These are phyloP conservation scores for Hypomesus transpacificus DNA, from an alignment of 2,113 vertebrate genomes.

Conservation along the genomic window DNA sequence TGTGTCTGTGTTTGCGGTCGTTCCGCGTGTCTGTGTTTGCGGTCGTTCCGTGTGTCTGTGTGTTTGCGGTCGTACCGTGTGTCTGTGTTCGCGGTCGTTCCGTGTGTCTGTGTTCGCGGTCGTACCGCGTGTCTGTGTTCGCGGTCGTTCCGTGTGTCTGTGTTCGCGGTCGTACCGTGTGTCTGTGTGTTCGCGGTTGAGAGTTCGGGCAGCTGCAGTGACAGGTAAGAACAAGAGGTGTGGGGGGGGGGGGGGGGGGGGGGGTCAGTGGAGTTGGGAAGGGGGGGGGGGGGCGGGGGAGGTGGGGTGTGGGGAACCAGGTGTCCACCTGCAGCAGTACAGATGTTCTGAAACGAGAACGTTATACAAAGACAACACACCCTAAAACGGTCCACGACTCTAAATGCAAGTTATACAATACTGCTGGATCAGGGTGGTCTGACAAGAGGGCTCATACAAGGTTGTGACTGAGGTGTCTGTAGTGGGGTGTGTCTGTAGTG, in stretches of 20 bases:
- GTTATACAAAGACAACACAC: constrained; percentile 96
- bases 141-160: too few species aligned
- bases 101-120: not conserved
- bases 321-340: constrained; percentile 63
- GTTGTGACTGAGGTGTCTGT: constrained; percentile 64
- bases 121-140: too few species aligned
- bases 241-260: constrained; percentile 39
- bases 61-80: too few species aligned
- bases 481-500: constrained; percentile 26
- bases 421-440: constrained; percentile 71
- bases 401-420: constrained; percentile 90
- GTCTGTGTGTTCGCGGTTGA: not conserved
- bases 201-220: constrained; percentile 73
- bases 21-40: not conserved
- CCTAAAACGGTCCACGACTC: constrained; percentile 87
- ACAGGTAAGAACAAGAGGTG: constrained; percentile 47
- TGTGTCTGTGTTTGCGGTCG: not conserved
- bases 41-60: not conserved
- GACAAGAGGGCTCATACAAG: constrained; percentile 25
- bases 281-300: constrained; percentile 12
- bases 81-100: too few species aligned
- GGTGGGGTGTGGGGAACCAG: constrained; percentile 42
- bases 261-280: constrained; percentile 32
- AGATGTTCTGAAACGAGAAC: constrained; percentile 79
- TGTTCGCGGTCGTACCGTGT: not conserved